Evolutionary conservation across 2,797 vertebrate species (phyloP), one percentile per base, ranked within the genome.

Genomic region (Chlorospingus flavigularis): DNA sequence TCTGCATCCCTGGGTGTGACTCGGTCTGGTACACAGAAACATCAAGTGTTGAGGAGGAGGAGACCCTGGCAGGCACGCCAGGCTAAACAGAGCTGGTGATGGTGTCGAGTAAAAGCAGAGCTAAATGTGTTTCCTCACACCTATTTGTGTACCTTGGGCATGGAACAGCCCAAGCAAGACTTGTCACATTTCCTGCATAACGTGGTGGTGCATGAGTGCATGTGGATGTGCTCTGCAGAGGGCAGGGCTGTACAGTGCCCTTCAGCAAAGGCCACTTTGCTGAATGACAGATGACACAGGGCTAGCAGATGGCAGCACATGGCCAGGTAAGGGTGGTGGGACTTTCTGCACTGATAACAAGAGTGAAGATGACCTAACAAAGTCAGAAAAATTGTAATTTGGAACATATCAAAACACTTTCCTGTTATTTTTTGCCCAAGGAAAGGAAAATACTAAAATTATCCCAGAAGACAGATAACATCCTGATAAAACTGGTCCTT

Each of bases 141-240:
- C 24, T 47, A 0, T 86, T 83, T 54, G 42, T 33, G 35, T 75
- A 45, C 21, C 19, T 47, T 25, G 86, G 55, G 31, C 68, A 4
- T 20, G 5, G 20, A 43, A n/a, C n/a, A 67, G 26, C 39, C 25
- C 16, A 3, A 57, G 66, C 65, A 80, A 51, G 37, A 60, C 51
- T 67, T 30, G 19, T 39, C 60, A 28, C 11, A 3, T 18, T n/a
- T 55, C 47, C n/a, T 48, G 11, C 2, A 0, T 33, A 16, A 26
- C 1, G 0, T 42, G 45, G 19, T 58, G 48, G 26, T 79, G 35
- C 11, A 2, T 2, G 13, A 33, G 10, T 35, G 65, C 10, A 1
- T 3, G 23, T n/a, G 30, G 8, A 4, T 13, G 3, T 45, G 43
- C 55, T 62, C 83, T 47, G 58, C 45, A 35, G 88, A 40, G 58